Percentiles rank a stretch among this genome's conserved stretches.
Evolutionary conservation across 2,797 vertebrate species (phyloP).

Genomic region (Enteromius mattozi): DNA sequence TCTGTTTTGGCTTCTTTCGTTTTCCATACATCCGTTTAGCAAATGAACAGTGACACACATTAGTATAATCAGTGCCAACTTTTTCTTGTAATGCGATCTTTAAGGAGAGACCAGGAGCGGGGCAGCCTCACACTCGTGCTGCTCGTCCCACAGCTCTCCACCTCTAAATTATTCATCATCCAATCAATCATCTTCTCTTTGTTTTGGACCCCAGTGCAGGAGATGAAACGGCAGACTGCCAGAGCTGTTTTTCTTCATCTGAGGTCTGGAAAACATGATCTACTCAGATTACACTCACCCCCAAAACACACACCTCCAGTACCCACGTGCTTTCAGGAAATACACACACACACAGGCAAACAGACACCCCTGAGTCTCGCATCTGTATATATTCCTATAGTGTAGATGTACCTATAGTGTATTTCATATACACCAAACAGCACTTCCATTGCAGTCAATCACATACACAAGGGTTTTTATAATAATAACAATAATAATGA

Average conservation of each 20-base stretch:
- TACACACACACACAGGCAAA: constrained; percentile 26
- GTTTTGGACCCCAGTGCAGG: constrained; percentile 86
- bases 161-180: constrained; percentile 88
- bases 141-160: constrained; percentile 77
- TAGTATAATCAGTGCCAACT: constrained; percentile 78
- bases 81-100: constrained; percentile 75
- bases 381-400: constrained; percentile 49
- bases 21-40: constrained; percentile 78
- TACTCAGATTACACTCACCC: constrained; percentile 79
- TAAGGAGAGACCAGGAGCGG: constrained; percentile 66
- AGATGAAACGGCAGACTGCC: constrained; percentile 84
- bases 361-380: constrained; percentile 64
- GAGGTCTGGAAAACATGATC: constrained; percentile 84
- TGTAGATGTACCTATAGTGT: neutral
- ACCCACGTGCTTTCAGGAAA: constrained; percentile 42
- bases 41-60: constrained; percentile 78
- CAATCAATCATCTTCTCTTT: constrained; percentile 89
- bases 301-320: constrained; percentile 63
- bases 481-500: too few species aligned
- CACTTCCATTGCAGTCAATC: neutral
- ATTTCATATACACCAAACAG: neutral
- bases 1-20: constrained; percentile 63
- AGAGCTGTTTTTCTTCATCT: constrained; percentile 86
- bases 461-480: neutral
- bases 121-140: constrained; percentile 61